A percentile compares a stretch with the other conserved stretches of the same genome.
Conservation (phyloP, 2,797 vertebrate genomes). For the Sternarchorhynchus goeldii region DNA sequence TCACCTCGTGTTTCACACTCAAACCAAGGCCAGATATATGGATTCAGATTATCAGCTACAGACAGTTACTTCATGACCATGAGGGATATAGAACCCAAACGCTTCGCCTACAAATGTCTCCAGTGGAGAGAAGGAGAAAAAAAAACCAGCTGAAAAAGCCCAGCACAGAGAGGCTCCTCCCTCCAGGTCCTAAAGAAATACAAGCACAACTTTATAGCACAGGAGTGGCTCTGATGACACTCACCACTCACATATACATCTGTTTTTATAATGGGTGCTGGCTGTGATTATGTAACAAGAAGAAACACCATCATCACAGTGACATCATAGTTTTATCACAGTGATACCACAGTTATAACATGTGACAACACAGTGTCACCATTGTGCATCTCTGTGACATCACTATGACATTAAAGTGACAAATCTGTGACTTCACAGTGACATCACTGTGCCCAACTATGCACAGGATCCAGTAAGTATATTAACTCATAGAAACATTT, state of each 20-base stretch:
- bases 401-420: too few species aligned
- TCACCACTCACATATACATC: background rate
- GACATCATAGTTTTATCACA: background rate
- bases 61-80: slow-evolving; percentile 18
- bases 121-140: background rate
- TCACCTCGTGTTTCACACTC: slow-evolving; percentile 12
- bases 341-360: background rate
- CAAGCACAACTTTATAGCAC: background rate
- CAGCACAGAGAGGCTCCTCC: background rate
- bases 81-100: background rate
- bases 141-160: too few species aligned
- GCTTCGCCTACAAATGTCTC: background rate
- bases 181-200: slow-evolving; percentile 8
- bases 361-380: too few species aligned
- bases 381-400: too few species aligned
- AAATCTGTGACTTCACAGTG: background rate
- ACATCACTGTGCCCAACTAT: background rate
- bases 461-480: background rate
- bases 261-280: background rate
- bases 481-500: background rate
- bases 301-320: slow-evolving; percentile 19
- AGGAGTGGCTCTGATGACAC: background rate
- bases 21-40: slow-evolving; percentile 40
- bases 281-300: slow-evolving; percentile 28
- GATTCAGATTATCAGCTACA: slow-evolving; percentile 33